A percentile compares a stretch with the other conserved stretches of the same genome.
These are phyloP conservation scores for Spicauda simplicius DNA, from an alignment of 2,888 invertebrate species.

Conservation along the genomic window DNA sequence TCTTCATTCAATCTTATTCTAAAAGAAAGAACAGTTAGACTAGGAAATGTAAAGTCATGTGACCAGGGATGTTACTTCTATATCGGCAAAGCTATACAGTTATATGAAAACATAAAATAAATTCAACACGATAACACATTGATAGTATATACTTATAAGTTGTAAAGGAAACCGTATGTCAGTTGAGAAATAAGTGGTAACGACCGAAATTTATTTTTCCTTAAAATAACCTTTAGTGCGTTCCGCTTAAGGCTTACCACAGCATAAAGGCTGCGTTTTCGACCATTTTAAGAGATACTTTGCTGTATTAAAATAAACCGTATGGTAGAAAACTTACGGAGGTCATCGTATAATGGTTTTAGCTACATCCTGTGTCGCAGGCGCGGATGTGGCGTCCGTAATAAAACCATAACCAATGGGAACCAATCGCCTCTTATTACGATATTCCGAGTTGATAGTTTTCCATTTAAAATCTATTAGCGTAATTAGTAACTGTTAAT, in stretches of 20 bases:
- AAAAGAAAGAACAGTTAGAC: no score
- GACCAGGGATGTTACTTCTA: not conserved
- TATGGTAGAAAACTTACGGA: slow-evolving; percentile 40
- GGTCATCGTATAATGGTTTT: slow-evolving; percentile 40
- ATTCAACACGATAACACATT: not conserved
- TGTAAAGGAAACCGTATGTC: slow-evolving; percentile 47
- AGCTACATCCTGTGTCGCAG: slow-evolving; percentile 69
- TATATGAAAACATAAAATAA: not conserved
- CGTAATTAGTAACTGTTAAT: not conserved
- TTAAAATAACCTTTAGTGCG: slow-evolving; percentile 39
- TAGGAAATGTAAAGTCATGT: not conserved
- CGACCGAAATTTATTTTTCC: slow-evolving; percentile 32
- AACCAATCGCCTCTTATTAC: slow-evolving; percentile 33
- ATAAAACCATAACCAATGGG: slow-evolving; percentile 49
- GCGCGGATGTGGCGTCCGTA: slow-evolving; percentile 71
- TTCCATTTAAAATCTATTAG: slow-evolving; percentile 12
- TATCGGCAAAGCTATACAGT: not conserved
- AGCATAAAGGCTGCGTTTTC: slow-evolving; percentile 33
- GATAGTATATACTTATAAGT: not conserved
- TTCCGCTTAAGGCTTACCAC: slow-evolving; percentile 37
- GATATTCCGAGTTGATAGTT: slow-evolving; percentile 21
- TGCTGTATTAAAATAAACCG: slow-evolving; percentile 41
- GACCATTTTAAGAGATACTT: slow-evolving; percentile 25
- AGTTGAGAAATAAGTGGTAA: slow-evolving; percentile 37
- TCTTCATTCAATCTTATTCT: no score